Conservation (phyloP, 2,888 invertebrate genomes). For the Cataglyphis livida region DNA sequence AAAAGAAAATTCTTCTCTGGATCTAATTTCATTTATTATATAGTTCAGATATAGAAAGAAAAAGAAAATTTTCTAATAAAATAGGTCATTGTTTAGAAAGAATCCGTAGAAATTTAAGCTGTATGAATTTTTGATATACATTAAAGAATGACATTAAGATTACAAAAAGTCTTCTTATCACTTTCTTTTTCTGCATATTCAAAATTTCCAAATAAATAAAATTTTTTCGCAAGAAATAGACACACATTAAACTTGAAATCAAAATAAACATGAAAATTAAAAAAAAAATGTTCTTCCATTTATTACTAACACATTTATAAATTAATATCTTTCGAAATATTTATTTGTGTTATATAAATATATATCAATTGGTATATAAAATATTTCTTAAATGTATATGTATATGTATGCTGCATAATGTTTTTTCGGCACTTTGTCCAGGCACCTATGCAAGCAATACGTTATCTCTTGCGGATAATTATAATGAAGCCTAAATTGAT, state of each 20-base stretch:
- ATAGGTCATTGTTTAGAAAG: not conserved
- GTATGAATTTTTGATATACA: not conserved
- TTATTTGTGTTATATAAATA: not conserved
- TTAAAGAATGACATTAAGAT: not conserved
- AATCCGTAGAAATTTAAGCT: not conserved
- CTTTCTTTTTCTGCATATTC: not conserved
- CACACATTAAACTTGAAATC: not conserved
- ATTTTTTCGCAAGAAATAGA: not conserved
- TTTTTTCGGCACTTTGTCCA: constrained; percentile 9
- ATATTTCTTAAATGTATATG: not conserved
- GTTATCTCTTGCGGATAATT: constrained; percentile 2
- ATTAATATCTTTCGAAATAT: not conserved
- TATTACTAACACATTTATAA: not conserved
- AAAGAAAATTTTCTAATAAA: not conserved
- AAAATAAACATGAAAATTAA: not conserved
- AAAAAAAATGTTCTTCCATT: not conserved
- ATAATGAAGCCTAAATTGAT: constrained; percentile 10
- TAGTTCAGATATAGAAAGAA: not conserved
- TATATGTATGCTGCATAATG: not conserved
- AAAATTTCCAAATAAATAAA: not conserved
- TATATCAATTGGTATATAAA: not conserved
- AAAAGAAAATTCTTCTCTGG: not conserved
- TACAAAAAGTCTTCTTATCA: not conserved
- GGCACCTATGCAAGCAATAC: constrained; percentile 23
- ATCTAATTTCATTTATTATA: not conserved